These are phyloP conservation scores for Neosalanx taihuensis DNA, from an alignment of 2,797 vertebrate genomes.

Conservation along the genomic window DNA sequence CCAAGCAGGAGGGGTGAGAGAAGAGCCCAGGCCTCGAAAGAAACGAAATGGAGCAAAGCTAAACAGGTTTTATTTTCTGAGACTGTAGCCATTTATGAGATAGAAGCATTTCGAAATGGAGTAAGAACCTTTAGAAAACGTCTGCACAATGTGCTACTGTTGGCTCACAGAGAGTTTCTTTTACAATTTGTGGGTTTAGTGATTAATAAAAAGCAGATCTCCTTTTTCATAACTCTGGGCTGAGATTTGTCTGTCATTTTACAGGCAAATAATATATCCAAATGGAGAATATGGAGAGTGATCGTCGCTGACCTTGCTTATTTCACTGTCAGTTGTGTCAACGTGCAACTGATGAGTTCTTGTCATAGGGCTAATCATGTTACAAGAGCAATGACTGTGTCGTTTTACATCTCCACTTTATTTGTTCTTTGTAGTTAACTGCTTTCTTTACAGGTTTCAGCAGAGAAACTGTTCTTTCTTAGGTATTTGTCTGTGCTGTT, in stretches of 20 bases:
- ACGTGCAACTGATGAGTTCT: not conserved
- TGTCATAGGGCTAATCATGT: not conserved
- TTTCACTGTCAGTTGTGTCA: not conserved
- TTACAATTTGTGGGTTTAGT: not conserved
- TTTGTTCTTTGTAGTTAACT: not conserved
- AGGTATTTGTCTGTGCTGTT: constrained; percentile 60
- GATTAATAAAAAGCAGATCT: not conserved
- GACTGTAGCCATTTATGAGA: constrained; percentile 10
- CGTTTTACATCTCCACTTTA: not conserved
- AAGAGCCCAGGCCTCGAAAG: constrained; percentile 33
- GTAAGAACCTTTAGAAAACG: not conserved
- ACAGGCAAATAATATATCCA: no score
- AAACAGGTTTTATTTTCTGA: constrained; percentile 36
- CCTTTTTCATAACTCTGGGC: not conserved
- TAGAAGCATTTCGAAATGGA: constrained; percentile 25
- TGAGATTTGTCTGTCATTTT: not conserved
- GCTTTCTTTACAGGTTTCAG: constrained; percentile 16
- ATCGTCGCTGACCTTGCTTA: not conserved
- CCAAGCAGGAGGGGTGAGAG: constrained; percentile 19
- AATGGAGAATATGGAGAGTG: no score
- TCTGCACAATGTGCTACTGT: not conserved
- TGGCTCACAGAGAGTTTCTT: not conserved
- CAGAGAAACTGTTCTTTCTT: constrained; percentile 32
- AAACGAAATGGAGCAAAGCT: constrained; percentile 35
- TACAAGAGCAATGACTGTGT: not conserved